These are phyloP conservation scores for Orchesella flavescens DNA, from an alignment of 2,888 invertebrate genomes.

Conservation along the genomic window DNA sequence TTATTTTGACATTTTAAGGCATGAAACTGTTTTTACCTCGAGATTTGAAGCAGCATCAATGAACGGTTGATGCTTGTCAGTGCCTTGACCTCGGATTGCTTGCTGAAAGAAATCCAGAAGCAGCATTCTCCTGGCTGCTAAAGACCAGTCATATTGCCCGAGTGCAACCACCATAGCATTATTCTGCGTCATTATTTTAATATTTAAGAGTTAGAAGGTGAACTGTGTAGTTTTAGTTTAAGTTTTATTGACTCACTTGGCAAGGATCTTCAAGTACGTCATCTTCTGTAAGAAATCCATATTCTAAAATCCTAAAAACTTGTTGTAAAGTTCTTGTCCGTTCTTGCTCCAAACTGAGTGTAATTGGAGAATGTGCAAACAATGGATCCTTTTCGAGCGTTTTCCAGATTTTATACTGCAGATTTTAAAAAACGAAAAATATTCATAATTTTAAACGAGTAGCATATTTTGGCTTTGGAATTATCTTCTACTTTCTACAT, in stretches of 20 bases:
- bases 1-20: too few relatives aligned
- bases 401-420: conserved; percentile 78
- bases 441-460: too few relatives aligned
- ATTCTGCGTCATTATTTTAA: conserved; percentile 26
- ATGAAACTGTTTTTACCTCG: conserved; percentile 72
- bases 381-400: conserved; percentile 79
- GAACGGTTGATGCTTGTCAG: conserved; percentile 73
- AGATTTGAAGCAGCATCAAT: conserved; percentile 73
- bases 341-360: conserved; percentile 75
- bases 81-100: conserved; percentile 74
- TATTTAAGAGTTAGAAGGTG: background rate
- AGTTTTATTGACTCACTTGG: conserved; percentile 41
- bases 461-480: background rate
- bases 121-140: conserved; percentile 67
- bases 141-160: conserved; percentile 72
- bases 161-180: conserved; percentile 66
- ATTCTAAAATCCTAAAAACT: conserved; percentile 80
- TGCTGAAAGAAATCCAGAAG: conserved; percentile 74
- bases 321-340: conserved; percentile 78
- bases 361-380: conserved; percentile 77
- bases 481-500: background rate
- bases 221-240: background rate
- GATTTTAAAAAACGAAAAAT: conserved; percentile 9
- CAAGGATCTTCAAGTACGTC: conserved; percentile 68
- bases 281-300: conserved; percentile 77